Evolutionary conservation across 2,113 vertebrate genomes (phyloP), one percentile per base, ranked within the genome.

Genomic region (Drymodes brunneopygia): DNA sequence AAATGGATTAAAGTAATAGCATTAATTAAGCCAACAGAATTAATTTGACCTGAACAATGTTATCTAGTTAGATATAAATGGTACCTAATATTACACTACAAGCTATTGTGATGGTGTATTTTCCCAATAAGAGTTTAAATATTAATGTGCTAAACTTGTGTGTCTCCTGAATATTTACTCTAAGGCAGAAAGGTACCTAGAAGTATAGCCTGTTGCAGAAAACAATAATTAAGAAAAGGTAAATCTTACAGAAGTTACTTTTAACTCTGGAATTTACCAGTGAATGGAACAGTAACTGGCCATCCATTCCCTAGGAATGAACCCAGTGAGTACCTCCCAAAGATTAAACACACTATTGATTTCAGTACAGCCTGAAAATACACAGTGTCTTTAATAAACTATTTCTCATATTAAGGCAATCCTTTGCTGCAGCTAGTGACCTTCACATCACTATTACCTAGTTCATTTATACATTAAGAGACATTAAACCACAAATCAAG

Each of bases 1-100:
- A 92, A 92, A 79, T 33, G 72, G 86, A 84, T 94, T 90, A 90
- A 95, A 88, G 60, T 83, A 88, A 94, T 58, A 88, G 57, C 81
- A 45, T 93, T 81, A 80, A 91, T 95, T 91, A 78, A 71, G 72
- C 81, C 73, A 90, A 86, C 28, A 58, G 64, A 87, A 92, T 88
- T 88, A 87, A 83, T 81, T 95, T 36, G 73, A 77, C 71, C 36
- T 90, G 88, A 72, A 48, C 73, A 75, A n/a, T 57, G 29, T 53
- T 89, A 91, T 96, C 95, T 85, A 51, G 64, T 72, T 64, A 79
- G 92, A 82, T 70, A 67, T 73, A 78, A 66, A 51, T 85, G 58
- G 35, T 44, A 28, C 47, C 47, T 89, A 62, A 48, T 24, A 42
- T 67, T 62, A 79, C 25, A 91, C 38, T 54, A 51, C 24, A 28